A percentile compares a stretch with the other conserved stretches of the same genome.
phyloP scores from a whole-genome alignment of 2,797 vertebrate genomes.

The Hafferia zeledoni region DNA sequence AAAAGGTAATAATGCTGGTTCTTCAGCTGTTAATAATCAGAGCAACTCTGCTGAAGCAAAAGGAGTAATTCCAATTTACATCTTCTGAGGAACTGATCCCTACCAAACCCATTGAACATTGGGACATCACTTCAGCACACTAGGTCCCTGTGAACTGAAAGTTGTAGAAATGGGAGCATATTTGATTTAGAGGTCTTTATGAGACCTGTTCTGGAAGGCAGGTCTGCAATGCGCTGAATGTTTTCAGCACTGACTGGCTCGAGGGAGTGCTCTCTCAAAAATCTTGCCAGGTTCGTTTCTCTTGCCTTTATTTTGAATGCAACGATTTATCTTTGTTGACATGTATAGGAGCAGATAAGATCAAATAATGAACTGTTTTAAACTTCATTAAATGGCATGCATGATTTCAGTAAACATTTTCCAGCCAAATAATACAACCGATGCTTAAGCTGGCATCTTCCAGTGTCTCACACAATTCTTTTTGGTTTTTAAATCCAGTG shows the following conservation, averaged over 20 bases:
- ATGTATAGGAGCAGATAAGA: conserved; percentile 16
- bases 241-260: conserved; percentile 3
- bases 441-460: not conserved
- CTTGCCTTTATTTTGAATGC: not conserved
- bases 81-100: not conserved
- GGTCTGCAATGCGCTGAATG: not conserved
- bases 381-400: not conserved
- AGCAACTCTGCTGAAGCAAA: not conserved
- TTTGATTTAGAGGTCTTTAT: not conserved
- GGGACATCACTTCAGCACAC: not conserved
- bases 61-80: not conserved
- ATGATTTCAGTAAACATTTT: conserved; percentile 32
- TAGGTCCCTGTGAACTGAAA: not conserved
- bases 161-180: not conserved
- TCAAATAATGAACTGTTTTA: conserved; percentile 23
- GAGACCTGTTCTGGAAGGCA: not conserved
- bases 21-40: not conserved
- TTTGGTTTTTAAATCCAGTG: not conserved
- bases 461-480: not conserved
- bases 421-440: not conserved
- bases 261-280: conserved; percentile 8
- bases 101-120: not conserved
- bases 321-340: conserved; percentile 37
- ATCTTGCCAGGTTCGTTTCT: not conserved
- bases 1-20: not conserved